Evolutionary conservation across 2,797 vertebrate species (phyloP), one percentile per base, ranked within the genome.

Genomic region (Phrynocephalus forsythii): DNA sequence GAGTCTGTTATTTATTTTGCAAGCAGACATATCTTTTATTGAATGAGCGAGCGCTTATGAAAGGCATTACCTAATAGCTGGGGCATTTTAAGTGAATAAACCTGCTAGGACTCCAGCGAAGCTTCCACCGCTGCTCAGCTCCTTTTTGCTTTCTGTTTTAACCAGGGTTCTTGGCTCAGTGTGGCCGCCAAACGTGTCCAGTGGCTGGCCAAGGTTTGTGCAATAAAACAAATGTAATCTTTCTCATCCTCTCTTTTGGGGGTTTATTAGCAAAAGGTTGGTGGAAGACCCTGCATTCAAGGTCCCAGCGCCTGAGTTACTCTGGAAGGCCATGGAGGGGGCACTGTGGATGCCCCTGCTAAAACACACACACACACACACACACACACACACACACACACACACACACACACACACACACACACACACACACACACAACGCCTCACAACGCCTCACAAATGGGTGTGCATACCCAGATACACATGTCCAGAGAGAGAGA

Each of bases 71-170:
- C 13, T 80, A 86, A 73, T 16, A 20, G 8, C 5, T 63, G 7
- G n/a, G 30, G 24, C 30, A 80, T 38, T 44, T 82, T 84, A 83
- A 13, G 69, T 73, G 20, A 87, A 76, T 24, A 6, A 50, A 68
- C 30, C 8, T 87, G 33, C 60, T 83, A 63, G 75, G 68, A 56
- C 10, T 1, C 52, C 52, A 56, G 52, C 9, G 13, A 9, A 56
- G 13, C 52, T 2, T 56, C 52, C 4, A 68, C 48, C 28, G 26
- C 13, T 56, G 9, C 81, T 50, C 44, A 48, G 13, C 5, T 13
- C 80, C 44, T 69, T 4, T 79, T 88, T 73, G 79, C 2, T 6
- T 83, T 86, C 86, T 87, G 52, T 88, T 93, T 90, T 52, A 87
- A 24, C n/a, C 0, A 2, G 44, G 50, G 5, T 2, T 73, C 87